Percentiles rank a stretch among this genome's conserved stretches.
These are phyloP conservation scores for Myotis lucifugus DNA, from an alignment of 2,113 vertebrate genomes.

Conservation along the genomic window DNA sequence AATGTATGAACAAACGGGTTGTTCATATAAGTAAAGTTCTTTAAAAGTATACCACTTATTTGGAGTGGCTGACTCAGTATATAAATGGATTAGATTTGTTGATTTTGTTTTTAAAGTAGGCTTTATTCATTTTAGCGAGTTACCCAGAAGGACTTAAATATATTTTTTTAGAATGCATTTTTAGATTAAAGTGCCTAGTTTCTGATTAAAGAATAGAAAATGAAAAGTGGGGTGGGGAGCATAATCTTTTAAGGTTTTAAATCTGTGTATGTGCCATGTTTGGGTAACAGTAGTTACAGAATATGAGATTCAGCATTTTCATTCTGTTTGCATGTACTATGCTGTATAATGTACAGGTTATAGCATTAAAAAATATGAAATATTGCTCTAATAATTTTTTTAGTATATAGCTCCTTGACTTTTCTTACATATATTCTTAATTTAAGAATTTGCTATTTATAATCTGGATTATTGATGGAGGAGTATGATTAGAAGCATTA, in stretches of 20 bases:
- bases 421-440: conserved; percentile 4
- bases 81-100: not conserved
- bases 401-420: not conserved
- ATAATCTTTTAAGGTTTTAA: conserved; percentile 48
- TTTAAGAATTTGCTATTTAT: not conserved
- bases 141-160: conserved; percentile 44
- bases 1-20: not conserved
- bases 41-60: not conserved
- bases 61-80: not conserved
- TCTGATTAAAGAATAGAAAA: conserved; percentile 58
- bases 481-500: not conserved
- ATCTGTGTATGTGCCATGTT: conserved; percentile 4
- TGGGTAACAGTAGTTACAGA: not conserved
- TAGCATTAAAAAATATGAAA: not conserved
- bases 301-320: not conserved
- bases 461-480: not conserved
- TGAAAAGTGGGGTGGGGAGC: not conserved
- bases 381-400: not conserved
- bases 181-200: conserved; percentile 75
- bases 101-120: not conserved
- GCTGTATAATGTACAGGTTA: not conserved
- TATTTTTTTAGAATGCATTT: conserved; percentile 50
- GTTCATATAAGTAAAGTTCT: not conserved
- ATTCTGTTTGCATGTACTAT: not conserved
- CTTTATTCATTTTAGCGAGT: conserved; percentile 38